These are phyloP conservation scores for Pantherophis vulpinus DNA, from an alignment of 2,797 vertebrate genomes.

Conservation along the genomic window DNA sequence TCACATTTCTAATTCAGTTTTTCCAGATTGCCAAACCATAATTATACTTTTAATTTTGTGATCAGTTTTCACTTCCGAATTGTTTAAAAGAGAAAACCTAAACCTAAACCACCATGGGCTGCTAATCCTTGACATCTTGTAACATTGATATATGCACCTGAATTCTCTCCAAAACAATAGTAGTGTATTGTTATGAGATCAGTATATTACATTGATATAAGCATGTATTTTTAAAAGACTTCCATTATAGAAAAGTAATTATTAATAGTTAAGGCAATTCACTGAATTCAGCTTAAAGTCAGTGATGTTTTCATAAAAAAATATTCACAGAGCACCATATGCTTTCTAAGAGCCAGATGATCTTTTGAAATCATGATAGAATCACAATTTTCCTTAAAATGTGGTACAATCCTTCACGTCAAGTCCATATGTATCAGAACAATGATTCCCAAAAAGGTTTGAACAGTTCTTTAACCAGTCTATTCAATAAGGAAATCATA, in stretches of 20 bases:
- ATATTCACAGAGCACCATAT: constrained; percentile 6
- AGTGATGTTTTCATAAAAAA: background rate
- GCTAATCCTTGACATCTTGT: background rate
- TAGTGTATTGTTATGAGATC: background rate
- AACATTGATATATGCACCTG: background rate
- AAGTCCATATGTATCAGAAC: background rate
- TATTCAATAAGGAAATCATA: background rate
- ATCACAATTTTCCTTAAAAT: background rate
- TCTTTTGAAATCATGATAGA: background rate
- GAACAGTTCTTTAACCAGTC: background rate
- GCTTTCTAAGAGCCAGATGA: background rate
- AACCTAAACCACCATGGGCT: background rate
- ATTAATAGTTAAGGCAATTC: background rate
- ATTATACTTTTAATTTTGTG: background rate
- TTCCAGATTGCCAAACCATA: background rate
- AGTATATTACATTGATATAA: background rate
- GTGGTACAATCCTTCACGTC: background rate
- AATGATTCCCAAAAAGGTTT: background rate
- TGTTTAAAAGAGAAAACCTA: background rate
- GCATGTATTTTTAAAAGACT: background rate
- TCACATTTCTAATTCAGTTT: background rate
- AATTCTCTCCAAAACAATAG: background rate
- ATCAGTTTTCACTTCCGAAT: background rate
- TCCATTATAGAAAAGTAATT: background rate
- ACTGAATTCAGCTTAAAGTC: background rate